phyloP scores from a whole-genome alignment of 1,140 invertebrate species.

The Adoxophyes honmai region DNA sequence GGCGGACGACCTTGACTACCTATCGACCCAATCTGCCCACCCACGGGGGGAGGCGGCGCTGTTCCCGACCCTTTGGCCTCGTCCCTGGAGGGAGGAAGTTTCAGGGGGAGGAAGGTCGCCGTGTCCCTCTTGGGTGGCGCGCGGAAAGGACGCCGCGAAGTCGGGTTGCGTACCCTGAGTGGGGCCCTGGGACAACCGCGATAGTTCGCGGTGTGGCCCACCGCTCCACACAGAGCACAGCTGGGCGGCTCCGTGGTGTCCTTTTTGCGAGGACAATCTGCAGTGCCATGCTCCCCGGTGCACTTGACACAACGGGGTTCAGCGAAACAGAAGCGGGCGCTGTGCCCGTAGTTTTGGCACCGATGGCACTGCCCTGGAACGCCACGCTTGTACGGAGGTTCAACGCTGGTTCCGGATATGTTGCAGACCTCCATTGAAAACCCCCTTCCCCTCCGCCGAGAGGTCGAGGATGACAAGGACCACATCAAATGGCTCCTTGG shows the following conservation, averaged over 20 bases:
- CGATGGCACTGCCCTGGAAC: slow-evolving; percentile 31
- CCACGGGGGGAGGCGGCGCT: no score
- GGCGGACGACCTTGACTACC: no score
- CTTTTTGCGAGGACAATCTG: background rate
- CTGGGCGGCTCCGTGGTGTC: background rate
- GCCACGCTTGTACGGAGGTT: background rate
- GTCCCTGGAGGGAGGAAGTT: no score
- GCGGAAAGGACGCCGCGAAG: no score
- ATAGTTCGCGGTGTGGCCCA: background rate
- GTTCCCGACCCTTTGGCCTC: no score
- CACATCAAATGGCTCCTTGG: background rate
- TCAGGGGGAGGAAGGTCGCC: no score
- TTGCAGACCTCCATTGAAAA: slow-evolving; percentile 4
- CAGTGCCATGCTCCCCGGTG: slow-evolving; percentile 23
- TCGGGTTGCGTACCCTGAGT: no score
- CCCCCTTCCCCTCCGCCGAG: background rate
- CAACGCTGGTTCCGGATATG: background rate
- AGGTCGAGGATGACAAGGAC: background rate
- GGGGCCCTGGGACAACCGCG: background rate
- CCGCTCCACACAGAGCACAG: background rate
- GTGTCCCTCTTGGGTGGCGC: no score
- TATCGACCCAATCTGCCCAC: no score
- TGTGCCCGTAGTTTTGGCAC: slow-evolving; percentile 38
- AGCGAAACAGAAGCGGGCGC: slow-evolving; percentile 21
- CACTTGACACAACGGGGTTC: slow-evolving; percentile 31